phyloP scores from a whole-genome alignment of 1,140 invertebrate species.

The Drosophila rufa region DNA sequence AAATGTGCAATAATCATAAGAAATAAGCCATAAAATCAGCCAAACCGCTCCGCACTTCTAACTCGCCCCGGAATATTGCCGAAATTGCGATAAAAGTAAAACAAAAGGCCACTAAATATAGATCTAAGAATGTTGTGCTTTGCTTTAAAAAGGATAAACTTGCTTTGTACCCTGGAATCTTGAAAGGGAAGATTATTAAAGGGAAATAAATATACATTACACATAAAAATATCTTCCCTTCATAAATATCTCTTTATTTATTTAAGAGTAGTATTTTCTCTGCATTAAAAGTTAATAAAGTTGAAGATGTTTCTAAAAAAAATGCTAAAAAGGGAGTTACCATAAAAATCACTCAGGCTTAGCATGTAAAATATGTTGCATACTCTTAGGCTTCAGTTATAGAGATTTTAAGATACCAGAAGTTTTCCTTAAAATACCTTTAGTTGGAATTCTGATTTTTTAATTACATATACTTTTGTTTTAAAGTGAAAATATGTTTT shows the following conservation, averaged over 20 bases:
- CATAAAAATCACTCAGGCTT: background rate
- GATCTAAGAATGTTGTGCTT: background rate
- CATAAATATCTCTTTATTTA: background rate
- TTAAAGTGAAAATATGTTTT: background rate
- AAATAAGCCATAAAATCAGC: conserved; percentile 57
- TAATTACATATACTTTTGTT: background rate
- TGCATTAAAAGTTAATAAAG: no score
- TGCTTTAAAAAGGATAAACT: background rate
- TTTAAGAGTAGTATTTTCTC: background rate
- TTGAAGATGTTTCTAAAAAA: background rate
- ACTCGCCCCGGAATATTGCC: conserved; percentile 1
- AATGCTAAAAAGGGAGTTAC: background rate
- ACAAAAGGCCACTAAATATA: conserved; percentile 16
- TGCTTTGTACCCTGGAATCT: background rate
- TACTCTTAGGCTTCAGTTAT: background rate
- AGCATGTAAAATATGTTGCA: background rate
- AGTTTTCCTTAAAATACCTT: background rate
- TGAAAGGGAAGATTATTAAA: background rate
- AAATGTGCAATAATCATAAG: conserved; percentile 72
- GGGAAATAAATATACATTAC: background rate
- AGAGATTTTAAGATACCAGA: background rate
- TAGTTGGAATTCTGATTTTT: no score
- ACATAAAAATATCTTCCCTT: background rate
- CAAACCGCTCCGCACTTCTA: conserved; percentile 13
- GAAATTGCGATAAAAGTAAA: conserved; percentile 29